Percentiles rank a stretch among this genome's conserved stretches.
Evolutionary conservation across 64 coral and sea anemone species (phyloP).

Genomic region (Orbicella faveolata): DNA sequence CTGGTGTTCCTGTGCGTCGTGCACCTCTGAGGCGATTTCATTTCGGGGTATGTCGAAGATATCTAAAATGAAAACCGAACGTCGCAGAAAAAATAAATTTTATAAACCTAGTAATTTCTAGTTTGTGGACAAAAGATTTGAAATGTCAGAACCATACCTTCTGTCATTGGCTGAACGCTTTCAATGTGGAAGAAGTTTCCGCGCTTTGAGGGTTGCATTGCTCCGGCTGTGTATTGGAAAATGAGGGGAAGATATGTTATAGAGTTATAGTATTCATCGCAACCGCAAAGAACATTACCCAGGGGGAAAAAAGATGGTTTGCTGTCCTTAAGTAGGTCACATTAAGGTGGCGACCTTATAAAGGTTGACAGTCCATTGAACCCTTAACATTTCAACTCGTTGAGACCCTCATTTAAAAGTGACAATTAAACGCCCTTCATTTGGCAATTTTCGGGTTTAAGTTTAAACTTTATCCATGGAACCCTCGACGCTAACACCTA

Average conservation of each 20-base stretch:
- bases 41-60: conserved; percentile 23
- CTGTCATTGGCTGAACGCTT: conserved; percentile 63
- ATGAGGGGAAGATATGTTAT: background rate
- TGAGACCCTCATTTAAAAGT: no score
- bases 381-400: no score
- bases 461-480: no score
- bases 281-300: no score
- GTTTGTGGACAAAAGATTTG: background rate
- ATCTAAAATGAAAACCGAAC: background rate
- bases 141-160: conserved; percentile 27
- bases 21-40: conserved; percentile 15
- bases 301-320: no score
- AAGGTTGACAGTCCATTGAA: no score
- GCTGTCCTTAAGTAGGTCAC: no score
- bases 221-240: conserved; percentile 26
- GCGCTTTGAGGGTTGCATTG: conserved; percentile 53
- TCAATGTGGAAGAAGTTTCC: conserved; percentile 90
- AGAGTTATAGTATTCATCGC: background rate
- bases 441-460: no score
- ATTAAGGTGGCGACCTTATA: no score
- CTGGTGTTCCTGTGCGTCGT: background rate
- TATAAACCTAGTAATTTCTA: background rate
- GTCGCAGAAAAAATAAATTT: background rate
- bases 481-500: no score
- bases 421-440: no score